Percentiles rank a stretch among this genome's conserved stretches.
phyloP scores from a whole-genome alignment of 2,797 vertebrate genomes.

The Ptychadena robeensis region DNA sequence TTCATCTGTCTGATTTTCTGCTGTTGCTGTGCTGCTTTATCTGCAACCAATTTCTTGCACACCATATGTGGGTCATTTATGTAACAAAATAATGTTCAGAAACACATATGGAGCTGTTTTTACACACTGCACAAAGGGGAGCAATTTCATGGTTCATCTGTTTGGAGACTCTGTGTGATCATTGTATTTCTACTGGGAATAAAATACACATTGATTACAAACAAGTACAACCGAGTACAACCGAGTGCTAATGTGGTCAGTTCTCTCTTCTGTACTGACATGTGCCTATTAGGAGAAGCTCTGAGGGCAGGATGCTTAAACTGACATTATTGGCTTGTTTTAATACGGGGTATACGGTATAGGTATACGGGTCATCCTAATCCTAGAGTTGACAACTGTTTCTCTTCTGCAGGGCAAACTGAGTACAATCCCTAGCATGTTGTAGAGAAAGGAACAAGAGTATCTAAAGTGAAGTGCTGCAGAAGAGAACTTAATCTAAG shows the following conservation, averaged over 20 bases:
- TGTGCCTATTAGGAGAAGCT: background rate
- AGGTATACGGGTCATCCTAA: too few relatives aligned
- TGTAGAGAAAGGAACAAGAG: too few relatives aligned
- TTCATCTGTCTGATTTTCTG: background rate
- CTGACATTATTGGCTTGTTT: background rate
- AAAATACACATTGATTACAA: background rate
- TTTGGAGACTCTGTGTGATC: background rate
- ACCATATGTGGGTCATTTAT: constrained; percentile 9
- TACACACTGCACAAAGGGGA: background rate
- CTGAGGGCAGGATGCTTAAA: background rate
- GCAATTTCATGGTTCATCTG: constrained; percentile 14
- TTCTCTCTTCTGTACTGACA: background rate
- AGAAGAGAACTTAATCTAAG: too few relatives aligned
- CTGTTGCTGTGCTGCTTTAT: background rate
- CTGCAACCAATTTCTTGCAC: background rate
- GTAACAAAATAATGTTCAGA: background rate
- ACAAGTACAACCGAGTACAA: background rate
- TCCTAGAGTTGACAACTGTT: too few relatives aligned
- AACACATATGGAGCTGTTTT: constrained; percentile 10
- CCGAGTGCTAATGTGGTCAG: background rate
- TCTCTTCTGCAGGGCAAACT: too few relatives aligned
- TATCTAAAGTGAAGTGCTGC: too few relatives aligned
- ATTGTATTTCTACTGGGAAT: background rate
- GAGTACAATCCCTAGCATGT: too few relatives aligned
- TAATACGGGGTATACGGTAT: too few relatives aligned